phyloP scores from a whole-genome alignment of 2,888 invertebrate species.

The Molorchus minor region DNA sequence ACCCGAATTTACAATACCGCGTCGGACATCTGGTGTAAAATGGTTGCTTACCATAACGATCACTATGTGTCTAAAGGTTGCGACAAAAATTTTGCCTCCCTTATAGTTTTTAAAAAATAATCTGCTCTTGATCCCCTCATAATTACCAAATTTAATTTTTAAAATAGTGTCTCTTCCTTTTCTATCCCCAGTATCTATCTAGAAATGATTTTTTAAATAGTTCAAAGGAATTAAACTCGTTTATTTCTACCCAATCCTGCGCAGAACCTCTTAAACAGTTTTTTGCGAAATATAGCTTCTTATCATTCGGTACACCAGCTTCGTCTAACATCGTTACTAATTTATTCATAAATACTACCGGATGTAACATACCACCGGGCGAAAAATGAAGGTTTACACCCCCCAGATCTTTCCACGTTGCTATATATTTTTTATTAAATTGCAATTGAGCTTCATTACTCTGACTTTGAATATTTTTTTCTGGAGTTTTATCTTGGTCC shows the following conservation, averaged over 20 bases:
- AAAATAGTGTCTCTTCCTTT: constrained; percentile 22
- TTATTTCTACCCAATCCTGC: constrained; percentile 25
- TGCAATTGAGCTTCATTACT: too few species aligned
- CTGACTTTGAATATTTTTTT: too few species aligned
- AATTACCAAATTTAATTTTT: constrained; percentile 25
- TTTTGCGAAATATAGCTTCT: constrained; percentile 17
- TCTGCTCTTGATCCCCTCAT: constrained; percentile 27
- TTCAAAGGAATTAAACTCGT: constrained; percentile 15
- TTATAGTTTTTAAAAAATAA: constrained; percentile 27
- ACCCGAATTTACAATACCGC: constrained; percentile 26
- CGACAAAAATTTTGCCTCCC: constrained; percentile 24
- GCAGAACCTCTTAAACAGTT: constrained; percentile 27
- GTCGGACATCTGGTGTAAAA: constrained; percentile 27
- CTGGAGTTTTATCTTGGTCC: too few species aligned
- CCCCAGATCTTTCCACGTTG: too few species aligned
- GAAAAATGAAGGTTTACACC: too few species aligned
- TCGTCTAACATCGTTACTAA: constrained; percentile 22
- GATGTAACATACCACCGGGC: constrained; percentile 19
- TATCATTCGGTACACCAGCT: constrained; percentile 20
- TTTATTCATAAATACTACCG: constrained; percentile 24
- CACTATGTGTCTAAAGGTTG: constrained; percentile 13
- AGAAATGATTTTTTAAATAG: constrained; percentile 22
- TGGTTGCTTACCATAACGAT: constrained; percentile 18
- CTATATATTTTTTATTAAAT: too few species aligned
- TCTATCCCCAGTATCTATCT: constrained; percentile 22